A percentile compares a stretch with the other conserved stretches of the same genome.
Conservation (phyloP, 1,140 invertebrate species). For the Penaeus vannamei region DNA sequence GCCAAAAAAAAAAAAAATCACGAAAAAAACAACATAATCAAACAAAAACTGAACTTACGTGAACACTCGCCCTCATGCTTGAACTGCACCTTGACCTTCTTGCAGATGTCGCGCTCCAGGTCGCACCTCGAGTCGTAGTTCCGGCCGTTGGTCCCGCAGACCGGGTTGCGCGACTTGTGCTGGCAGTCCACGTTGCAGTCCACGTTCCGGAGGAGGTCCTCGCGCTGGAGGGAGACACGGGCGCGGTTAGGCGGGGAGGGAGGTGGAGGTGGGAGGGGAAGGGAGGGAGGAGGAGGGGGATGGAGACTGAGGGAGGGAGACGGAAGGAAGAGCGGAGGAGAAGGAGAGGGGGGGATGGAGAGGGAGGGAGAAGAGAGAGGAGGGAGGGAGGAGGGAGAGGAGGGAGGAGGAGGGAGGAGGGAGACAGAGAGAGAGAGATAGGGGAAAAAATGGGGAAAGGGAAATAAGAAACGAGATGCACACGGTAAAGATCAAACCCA, state of each 20-base stretch:
- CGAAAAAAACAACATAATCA: no score
- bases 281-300: neutral
- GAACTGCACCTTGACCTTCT: conserved; percentile 48
- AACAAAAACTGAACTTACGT: conserved; percentile 20
- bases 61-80: conserved; percentile 49
- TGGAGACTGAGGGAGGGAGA: neutral
- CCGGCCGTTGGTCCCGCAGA: conserved; percentile 56
- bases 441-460: neutral
- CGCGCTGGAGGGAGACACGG: conserved; percentile 16
- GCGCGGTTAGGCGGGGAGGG: neutral
- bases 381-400: neutral
- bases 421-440: neutral
- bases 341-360: neutral
- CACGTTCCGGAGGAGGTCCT: conserved; percentile 6
- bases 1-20: no score
- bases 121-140: conserved; percentile 49
- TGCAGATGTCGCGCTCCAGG: conserved; percentile 48
- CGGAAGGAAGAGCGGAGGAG: neutral
- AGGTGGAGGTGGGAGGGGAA: neutral
- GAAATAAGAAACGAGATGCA: neutral
- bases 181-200: conserved; percentile 45
- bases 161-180: conserved; percentile 26
- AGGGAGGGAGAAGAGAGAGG: neutral
- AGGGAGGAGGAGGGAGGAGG: neutral
- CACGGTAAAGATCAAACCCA: neutral